Evolutionary conservation across 2,797 vertebrate genomes (phyloP).

Genomic region (Gymnoscopelus microlampas): DNA sequence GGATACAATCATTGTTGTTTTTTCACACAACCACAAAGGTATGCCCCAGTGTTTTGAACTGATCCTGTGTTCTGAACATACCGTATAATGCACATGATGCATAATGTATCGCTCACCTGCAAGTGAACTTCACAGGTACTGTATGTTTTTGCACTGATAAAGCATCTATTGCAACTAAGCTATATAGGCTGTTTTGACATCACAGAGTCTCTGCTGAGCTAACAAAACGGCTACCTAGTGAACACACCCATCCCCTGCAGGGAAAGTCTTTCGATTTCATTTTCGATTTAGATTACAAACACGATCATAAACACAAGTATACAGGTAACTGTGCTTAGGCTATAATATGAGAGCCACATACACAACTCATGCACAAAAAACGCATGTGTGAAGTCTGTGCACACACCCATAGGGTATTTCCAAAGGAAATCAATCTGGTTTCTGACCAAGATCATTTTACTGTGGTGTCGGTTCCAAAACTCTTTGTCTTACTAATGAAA

Average conservation of each 20-base stretch:
- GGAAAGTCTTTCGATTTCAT: constrained; percentile 38
- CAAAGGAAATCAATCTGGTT: constrained; percentile 63
- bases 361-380: constrained; percentile 17
- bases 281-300: constrained; percentile 27
- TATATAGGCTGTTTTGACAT: constrained; percentile 42
- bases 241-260: constrained; percentile 17
- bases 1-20: neutral
- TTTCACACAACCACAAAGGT: constrained; percentile 3
- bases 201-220: constrained; percentile 41
- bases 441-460: constrained; percentile 52
- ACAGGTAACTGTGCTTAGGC: constrained; percentile 42
- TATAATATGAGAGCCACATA: constrained; percentile 22
- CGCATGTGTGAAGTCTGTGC: no score
- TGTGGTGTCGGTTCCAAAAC: constrained; percentile 33
- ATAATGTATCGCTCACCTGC: constrained; percentile 6
- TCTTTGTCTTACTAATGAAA: constrained; percentile 46
- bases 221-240: constrained; percentile 27
- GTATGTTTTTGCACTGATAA: neutral
- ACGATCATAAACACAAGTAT: constrained; percentile 10
- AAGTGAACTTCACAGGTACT: constrained; percentile 19
- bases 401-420: constrained; percentile 61
- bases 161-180: neutral
- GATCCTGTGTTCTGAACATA: no score
- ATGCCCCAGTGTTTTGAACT: neutral
- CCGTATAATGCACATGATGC: constrained; percentile 9